Percentiles rank a stretch among this genome's conserved stretches.
phyloP scores from a whole-genome alignment of 1,140 invertebrate genomes.

The Eueides isabella region DNA sequence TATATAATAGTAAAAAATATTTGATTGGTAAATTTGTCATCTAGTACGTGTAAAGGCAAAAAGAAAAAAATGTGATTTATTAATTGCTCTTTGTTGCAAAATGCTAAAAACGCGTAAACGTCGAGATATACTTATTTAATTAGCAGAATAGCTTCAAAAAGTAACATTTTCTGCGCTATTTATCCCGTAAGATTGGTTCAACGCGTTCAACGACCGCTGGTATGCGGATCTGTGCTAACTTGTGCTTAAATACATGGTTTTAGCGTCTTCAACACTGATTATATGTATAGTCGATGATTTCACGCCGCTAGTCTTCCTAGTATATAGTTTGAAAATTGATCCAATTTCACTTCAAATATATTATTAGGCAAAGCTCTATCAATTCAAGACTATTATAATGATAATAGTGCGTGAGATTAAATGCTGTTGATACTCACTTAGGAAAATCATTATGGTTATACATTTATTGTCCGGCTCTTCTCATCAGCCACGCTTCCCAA shows the following conservation, averaged over 20 bases:
- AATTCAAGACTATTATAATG: too few species aligned
- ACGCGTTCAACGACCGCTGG: constrained; percentile 41
- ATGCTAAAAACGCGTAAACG: too few species aligned
- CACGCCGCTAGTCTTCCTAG: neutral
- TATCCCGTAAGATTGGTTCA: constrained; percentile 41
- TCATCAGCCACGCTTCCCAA: too few species aligned
- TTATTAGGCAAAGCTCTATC: too few species aligned
- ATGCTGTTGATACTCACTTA: too few species aligned
- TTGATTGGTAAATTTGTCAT: too few species aligned
- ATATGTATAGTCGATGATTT: constrained; percentile 17
- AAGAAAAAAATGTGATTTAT: neutral
- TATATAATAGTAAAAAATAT: too few species aligned
- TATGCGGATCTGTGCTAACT: constrained; percentile 38
- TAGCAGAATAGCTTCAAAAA: neutral
- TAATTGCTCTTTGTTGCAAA: neutral
- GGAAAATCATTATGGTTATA: too few species aligned
- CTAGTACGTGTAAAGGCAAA: too few species aligned
- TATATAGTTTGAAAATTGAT: neutral
- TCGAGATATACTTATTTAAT: neutral
- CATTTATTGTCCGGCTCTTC: too few species aligned
- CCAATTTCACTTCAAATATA: neutral
- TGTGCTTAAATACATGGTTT: constrained; percentile 23
- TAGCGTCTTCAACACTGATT: constrained; percentile 16
- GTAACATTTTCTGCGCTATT: constrained; percentile 53
- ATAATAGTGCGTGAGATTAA: too few species aligned